A percentile compares a stretch with the other conserved stretches of the same genome.
These are phyloP conservation scores for Cydia fagiglandana DNA, from an alignment of 1,140 invertebrate species.

Conservation along the genomic window DNA sequence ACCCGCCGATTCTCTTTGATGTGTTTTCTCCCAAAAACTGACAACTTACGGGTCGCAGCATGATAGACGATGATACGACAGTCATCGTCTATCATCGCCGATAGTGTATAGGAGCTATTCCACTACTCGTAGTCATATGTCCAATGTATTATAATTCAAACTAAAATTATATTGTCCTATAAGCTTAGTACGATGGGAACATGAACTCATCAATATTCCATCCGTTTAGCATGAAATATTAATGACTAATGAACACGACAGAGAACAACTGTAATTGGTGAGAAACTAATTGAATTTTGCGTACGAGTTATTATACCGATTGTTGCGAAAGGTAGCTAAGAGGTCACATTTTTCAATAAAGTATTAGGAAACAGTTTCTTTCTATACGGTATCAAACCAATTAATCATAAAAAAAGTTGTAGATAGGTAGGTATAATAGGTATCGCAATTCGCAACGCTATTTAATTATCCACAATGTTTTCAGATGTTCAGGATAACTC, in stretches of 20 bases:
- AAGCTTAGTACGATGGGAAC: neutral
- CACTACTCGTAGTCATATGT: too few species aligned
- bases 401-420: neutral
- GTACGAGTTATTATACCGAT: constrained; percentile 1
- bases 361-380: neutral
- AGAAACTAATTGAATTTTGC: constrained; percentile 16
- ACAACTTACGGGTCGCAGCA: too few species aligned
- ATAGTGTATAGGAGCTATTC: too few species aligned
- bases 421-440: neutral
- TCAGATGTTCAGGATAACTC: too few species aligned
- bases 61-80: too few species aligned
- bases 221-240: constrained; percentile 26
- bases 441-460: neutral
- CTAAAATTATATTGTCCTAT: neutral
- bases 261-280: constrained; percentile 23
- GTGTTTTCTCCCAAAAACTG: too few species aligned
- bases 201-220: constrained; percentile 16
- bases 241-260: constrained; percentile 22
- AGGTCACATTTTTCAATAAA: neutral
- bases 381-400: neutral
- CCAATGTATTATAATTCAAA: neutral
- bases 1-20: too few species aligned
- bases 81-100: too few species aligned
- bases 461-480: neutral
- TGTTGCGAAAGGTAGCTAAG: neutral